Conservation (phyloP, 2,888 invertebrate species). For the Mesopsocus fuscifrons region DNA sequence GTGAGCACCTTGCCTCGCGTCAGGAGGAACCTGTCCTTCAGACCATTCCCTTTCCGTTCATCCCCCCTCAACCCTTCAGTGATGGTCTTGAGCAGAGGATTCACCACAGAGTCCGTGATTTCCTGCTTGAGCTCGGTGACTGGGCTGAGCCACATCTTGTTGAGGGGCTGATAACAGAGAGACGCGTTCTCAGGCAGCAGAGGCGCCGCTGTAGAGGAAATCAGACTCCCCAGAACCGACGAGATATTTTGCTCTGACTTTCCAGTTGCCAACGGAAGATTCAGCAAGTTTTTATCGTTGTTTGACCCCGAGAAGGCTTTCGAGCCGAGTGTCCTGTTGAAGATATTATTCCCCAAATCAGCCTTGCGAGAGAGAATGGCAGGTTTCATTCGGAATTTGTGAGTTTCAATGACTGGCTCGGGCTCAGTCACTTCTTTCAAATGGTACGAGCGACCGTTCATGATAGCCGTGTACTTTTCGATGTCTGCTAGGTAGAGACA, state of each 20-base stretch:
- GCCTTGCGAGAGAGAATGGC: background rate
- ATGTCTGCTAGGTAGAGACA: background rate
- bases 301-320: background rate
- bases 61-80: background rate
- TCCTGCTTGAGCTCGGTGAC: slow-evolving; percentile 1
- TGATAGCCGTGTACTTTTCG: background rate
- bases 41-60: background rate
- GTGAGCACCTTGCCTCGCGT: background rate
- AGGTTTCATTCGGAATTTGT: background rate
- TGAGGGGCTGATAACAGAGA: slow-evolving; percentile 5
- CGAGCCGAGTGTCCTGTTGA: background rate
- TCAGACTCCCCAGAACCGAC: slow-evolving; percentile 1
- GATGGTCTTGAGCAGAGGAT: background rate
- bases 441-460: background rate
- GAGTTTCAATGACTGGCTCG: background rate
- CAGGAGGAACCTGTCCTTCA: background rate
- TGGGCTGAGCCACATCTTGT: slow-evolving; percentile 8
- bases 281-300: background rate
- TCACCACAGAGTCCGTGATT: background rate
- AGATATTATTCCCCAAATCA: background rate
- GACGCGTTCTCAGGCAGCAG: slow-evolving; percentile 4
- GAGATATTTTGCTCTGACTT: slow-evolving; percentile 3
- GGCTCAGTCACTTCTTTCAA: background rate
- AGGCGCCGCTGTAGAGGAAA: slow-evolving; percentile 6
- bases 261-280: background rate